phyloP scores from a whole-genome alignment of 92 coral and sea anemone species.

The Palythoa grandis region DNA sequence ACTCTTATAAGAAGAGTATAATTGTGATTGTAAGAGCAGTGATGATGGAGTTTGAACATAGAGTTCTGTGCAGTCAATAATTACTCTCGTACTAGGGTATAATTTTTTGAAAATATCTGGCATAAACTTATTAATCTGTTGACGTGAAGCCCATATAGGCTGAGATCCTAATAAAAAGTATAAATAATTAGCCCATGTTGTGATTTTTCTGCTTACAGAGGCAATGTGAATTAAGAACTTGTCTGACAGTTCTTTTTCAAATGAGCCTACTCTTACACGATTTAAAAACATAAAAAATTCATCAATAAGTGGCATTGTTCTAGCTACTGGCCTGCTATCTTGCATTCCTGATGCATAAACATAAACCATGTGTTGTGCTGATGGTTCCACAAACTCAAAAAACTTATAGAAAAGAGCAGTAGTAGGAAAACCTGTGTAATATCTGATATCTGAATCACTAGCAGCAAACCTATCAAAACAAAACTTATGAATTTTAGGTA shows the following conservation, averaged over 20 bases:
- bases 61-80: conserved; percentile 26
- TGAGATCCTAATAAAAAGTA: conserved; percentile 12
- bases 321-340: conserved; percentile 53
- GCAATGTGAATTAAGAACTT: conserved; percentile 15
- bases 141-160: conserved; percentile 13
- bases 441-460: conserved; percentile 13
- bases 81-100: conserved; percentile 27
- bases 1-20: conserved; percentile 21
- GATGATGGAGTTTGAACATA: conserved; percentile 32
- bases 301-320: conserved; percentile 38
- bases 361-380: conserved; percentile 44
- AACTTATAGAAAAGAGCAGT: conserved; percentile 39
- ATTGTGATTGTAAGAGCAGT: conserved; percentile 22
- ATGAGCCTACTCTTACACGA: conserved; percentile 47
- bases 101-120: background rate
- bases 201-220: background rate
- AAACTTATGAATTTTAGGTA: conserved; percentile 38
- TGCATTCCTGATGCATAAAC: conserved; percentile 50
- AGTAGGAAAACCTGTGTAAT: conserved; percentile 19
- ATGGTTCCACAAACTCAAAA: conserved; percentile 50
- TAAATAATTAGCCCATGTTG: background rate
- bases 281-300: conserved; percentile 33
- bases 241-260: background rate
- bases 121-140: conserved; percentile 10
- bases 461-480: conserved; percentile 7